phyloP scores from a whole-genome alignment of 2,797 vertebrate genomes.

The Chelon auratus region DNA sequence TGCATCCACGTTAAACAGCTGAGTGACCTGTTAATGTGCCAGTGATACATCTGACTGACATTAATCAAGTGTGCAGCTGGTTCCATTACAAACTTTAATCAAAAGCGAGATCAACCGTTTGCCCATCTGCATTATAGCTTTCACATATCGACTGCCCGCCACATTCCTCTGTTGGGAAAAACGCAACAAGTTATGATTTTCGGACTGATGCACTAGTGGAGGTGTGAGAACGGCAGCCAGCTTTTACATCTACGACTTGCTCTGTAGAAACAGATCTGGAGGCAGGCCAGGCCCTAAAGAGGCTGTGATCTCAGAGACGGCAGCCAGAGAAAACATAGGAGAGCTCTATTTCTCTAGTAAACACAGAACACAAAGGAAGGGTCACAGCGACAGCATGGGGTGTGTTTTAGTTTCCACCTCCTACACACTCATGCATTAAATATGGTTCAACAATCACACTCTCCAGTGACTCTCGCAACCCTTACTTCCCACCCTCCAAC shows the following conservation, averaged over 20 bases:
- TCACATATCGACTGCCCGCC: slow-evolving; percentile 33
- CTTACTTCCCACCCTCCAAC: slow-evolving; percentile 58
- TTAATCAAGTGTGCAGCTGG: slow-evolving; percentile 15
- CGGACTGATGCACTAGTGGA: slow-evolving; percentile 31
- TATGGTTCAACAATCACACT: slow-evolving; percentile 75
- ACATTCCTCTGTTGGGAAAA: slow-evolving; percentile 44
- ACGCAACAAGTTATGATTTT: slow-evolving; percentile 43
- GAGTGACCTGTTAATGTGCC: slow-evolving; percentile 20
- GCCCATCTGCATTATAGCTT: slow-evolving; percentile 25
- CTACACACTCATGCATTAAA: slow-evolving; percentile 76
- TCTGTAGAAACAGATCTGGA: slow-evolving; percentile 56
- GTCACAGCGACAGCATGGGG: slow-evolving; percentile 73
- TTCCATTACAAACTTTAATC: slow-evolving; percentile 12
- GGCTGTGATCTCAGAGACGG: slow-evolving; percentile 66
- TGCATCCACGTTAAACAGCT: slow-evolving; percentile 1
- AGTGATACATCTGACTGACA: slow-evolving; percentile 17
- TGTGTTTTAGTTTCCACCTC: slow-evolving; percentile 79
- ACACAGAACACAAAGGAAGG: slow-evolving; percentile 69
- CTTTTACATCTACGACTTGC: slow-evolving; percentile 50
- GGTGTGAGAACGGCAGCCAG: slow-evolving; percentile 32
- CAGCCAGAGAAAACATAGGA: slow-evolving; percentile 51
- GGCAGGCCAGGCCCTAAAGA: slow-evolving; percentile 63
- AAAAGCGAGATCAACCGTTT: slow-evolving; percentile 28
- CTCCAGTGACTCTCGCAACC: slow-evolving; percentile 67
- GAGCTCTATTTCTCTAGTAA: slow-evolving; percentile 61